A percentile compares a stretch with the other conserved stretches of the same genome.
Conservation (phyloP, 1,140 invertebrate species). For the Catajapyx aquilonaris region DNA sequence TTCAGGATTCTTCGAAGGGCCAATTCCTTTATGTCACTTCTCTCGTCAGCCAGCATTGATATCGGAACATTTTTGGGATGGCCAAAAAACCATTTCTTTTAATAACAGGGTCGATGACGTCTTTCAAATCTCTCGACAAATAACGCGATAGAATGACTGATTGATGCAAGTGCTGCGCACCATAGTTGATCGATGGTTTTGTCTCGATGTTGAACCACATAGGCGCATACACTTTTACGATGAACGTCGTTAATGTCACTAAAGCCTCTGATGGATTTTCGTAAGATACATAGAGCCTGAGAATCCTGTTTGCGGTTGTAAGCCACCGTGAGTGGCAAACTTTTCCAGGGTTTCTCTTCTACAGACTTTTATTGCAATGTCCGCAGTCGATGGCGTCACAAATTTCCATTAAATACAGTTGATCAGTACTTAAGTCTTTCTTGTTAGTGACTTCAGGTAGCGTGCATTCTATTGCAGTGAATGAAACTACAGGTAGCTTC, state of each 20-base stretch:
- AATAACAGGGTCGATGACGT: no score
- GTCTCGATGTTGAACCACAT: neutral
- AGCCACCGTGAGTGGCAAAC: neutral
- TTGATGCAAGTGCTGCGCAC: neutral
- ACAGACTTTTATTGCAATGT: neutral
- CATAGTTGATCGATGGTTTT: neutral
- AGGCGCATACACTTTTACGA: neutral
- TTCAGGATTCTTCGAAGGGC: no score
- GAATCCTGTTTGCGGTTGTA: neutral
- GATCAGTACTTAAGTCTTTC: neutral
- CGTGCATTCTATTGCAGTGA: neutral
- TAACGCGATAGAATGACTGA: no score
- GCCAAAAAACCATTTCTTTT: no score
- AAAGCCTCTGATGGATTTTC: neutral
- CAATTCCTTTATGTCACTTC: no score
- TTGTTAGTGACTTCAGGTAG: neutral
- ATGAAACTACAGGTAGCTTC: neutral
- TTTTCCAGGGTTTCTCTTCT: neutral
- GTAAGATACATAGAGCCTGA: neutral
- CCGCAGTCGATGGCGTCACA: neutral
- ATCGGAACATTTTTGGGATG: no score
- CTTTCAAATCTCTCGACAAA: no score
- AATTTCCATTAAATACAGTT: neutral
- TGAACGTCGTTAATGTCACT: neutral
- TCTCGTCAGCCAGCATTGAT: no score